Evolutionary conservation across 2,113 vertebrate species (phyloP), one percentile per base, ranked within the genome.

Genomic region (Ascaphus truei): DNA sequence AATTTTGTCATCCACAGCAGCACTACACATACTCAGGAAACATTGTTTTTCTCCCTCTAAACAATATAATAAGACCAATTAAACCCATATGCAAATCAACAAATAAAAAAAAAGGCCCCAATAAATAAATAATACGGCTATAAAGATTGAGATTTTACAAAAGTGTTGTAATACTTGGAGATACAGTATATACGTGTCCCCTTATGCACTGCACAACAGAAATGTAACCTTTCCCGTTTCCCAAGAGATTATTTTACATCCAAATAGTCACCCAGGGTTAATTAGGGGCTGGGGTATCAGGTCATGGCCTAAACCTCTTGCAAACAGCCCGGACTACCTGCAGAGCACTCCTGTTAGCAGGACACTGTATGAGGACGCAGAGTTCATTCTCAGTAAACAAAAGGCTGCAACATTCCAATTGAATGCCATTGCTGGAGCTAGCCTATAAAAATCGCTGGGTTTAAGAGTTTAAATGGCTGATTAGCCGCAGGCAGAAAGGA

Each of bases 291-390:
- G 81, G 81, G 82, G 87, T 90, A 86, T 88, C 81, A 84, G 81
- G 82, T 78, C 62, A 72, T 50, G 71, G 80, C 88, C 85, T 92
- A 90, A 94, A 91, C 91, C 91, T 84, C 85, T 90, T 92, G 88
- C 89, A 91, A 92, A 93, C 92, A 81, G 81, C 76, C 75, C 20
- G 36, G 88, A 85, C 90, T 89, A 86, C 95, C 93, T 91, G 92
- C 94, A 88, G 95, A 84, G 94, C 86, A 85, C 95, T 92, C 85
- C 83, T 81, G 84, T 88, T 90, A 90, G 89, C 79, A 85, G 89
- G 92, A 91, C 84, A 88, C 85, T 89, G 92, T 89, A 94, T 90
- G 90, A 92, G 82, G 53, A 57, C 25, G 12, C 78, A 87, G 89
- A 85, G 83, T 79, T 82, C 82, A 73, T 29, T 69, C 77, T 81